These are phyloP conservation scores for Tethea ocularis DNA, from an alignment of 2,888 invertebrate species.

Conservation along the genomic window DNA sequence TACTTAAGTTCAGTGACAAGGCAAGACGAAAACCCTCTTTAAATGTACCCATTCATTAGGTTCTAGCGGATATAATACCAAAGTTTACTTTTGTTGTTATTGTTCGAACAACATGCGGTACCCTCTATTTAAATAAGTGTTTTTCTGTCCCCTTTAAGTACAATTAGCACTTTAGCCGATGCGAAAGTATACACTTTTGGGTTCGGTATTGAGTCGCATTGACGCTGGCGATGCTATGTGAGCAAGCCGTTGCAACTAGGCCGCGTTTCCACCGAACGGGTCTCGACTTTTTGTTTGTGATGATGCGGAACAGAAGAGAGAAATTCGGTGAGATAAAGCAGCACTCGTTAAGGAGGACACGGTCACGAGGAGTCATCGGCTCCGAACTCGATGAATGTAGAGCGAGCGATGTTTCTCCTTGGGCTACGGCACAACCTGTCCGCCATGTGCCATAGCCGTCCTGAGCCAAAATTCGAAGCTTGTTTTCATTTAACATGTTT, in stretches of 20 bases:
- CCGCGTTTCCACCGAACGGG: slow-evolving; percentile 75
- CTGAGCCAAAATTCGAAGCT: slow-evolving; percentile 50
- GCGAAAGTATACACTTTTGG: slow-evolving; percentile 49
- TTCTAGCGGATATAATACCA: slow-evolving; percentile 16
- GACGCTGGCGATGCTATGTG: slow-evolving; percentile 43
- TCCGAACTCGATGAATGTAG: slow-evolving; percentile 74
- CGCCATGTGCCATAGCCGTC: slow-evolving; percentile 51
- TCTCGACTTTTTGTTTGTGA: slow-evolving; percentile 79
- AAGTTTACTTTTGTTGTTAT: slow-evolving; percentile 31
- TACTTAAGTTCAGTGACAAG: neutral
- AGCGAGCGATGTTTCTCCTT: slow-evolving; percentile 75
- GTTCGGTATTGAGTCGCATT: slow-evolving; percentile 39
- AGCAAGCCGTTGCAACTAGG: slow-evolving; percentile 68
- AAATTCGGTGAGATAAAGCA: slow-evolving; percentile 80
- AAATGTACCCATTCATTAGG: slow-evolving; percentile 8
- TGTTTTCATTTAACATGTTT: slow-evolving; percentile 30
- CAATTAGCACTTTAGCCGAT: slow-evolving; percentile 52
- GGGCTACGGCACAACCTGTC: slow-evolving; percentile 64
- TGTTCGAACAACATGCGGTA: slow-evolving; percentile 31
- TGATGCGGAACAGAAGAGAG: slow-evolving; percentile 81
- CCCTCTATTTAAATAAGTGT: slow-evolving; percentile 40
- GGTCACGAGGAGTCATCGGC: slow-evolving; percentile 81
- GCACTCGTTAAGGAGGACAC: slow-evolving; percentile 77
- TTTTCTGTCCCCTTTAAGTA: slow-evolving; percentile 45
- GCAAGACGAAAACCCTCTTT: slow-evolving; percentile 2